phyloP scores from a whole-genome alignment of 2,113 vertebrate species.

The Psettodes erumei region DNA sequence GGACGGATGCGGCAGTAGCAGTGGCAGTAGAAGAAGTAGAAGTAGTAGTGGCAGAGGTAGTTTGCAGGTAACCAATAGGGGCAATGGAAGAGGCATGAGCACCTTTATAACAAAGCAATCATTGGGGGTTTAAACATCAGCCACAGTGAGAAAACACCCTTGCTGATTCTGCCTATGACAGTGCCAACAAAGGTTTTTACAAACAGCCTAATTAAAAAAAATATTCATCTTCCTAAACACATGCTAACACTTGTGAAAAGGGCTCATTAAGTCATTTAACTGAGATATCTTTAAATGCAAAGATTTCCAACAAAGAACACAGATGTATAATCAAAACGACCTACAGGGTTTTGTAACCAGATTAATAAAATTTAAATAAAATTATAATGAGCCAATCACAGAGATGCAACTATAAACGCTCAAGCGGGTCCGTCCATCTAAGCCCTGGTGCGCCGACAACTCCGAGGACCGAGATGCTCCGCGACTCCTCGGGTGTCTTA shows the following conservation, averaged over 20 bases:
- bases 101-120: conserved; percentile 81
- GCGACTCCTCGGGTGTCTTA: conserved; percentile 60
- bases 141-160: conserved; percentile 68
- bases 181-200: conserved; percentile 65
- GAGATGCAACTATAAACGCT: conserved; percentile 12
- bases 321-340: not conserved
- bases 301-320: conserved; percentile 1
- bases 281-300: not conserved
- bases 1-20: conserved; percentile 76
- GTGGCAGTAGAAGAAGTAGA: conserved; percentile 61
- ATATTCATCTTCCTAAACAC: conserved; percentile 14
- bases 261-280: conserved; percentile 4
- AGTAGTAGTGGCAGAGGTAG: conserved; percentile 72
- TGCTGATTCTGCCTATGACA: conserved; percentile 68
- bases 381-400: not conserved
- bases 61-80: conserved; percentile 77
- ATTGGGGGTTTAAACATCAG: conserved; percentile 78
- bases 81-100: conserved; percentile 80
- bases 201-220: conserved; percentile 50
- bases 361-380: conserved; percentile 18
- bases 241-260: conserved; percentile 37
- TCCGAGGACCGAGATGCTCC: conserved; percentile 26
- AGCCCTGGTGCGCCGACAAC: conserved; percentile 11
- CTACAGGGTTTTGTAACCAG: conserved; percentile 10
- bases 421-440: not conserved